Conservation (phyloP, 2,113 vertebrate species). For the Sylvilagus bachmani region DNA sequence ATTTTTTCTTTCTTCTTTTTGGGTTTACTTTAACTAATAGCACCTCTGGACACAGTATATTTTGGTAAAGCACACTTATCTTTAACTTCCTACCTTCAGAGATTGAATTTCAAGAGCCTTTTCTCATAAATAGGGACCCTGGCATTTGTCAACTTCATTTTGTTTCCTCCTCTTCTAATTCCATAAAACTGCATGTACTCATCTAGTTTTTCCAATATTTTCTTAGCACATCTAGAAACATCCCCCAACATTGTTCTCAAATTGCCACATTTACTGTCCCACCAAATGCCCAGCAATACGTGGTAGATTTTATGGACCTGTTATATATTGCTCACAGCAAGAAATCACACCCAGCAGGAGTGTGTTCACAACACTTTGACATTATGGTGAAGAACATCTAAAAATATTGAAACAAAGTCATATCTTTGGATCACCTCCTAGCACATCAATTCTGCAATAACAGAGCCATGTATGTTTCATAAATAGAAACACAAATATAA, state of each 20-base stretch:
- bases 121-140: not conserved
- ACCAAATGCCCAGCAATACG: not conserved
- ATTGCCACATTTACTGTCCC: not conserved
- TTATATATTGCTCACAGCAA: not conserved
- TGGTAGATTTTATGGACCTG: not conserved
- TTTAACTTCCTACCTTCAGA: slow-evolving; percentile 19
- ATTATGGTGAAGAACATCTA: slow-evolving; percentile 45
- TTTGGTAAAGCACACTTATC: not conserved
- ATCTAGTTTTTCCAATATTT: not conserved
- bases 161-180: not conserved
- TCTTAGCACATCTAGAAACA: slow-evolving; percentile 31
- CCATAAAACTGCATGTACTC: not conserved
- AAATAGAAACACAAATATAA: slow-evolving; percentile 39
- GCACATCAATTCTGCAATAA: not conserved
- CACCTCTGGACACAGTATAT: not conserved
- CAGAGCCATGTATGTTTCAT: not conserved
- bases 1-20: not conserved
- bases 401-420: slow-evolving; percentile 15
- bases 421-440: not conserved
- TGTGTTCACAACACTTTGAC: slow-evolving; percentile 23
- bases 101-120: slow-evolving; percentile 38
- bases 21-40: not conserved
- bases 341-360: not conserved
- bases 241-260: not conserved
- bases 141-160: slow-evolving; percentile 12